A percentile compares a stretch with the other conserved stretches of the same genome.
These are phyloP conservation scores for Dynastes grantii DNA, from an alignment of 2,888 invertebrate species.

Conservation along the genomic window DNA sequence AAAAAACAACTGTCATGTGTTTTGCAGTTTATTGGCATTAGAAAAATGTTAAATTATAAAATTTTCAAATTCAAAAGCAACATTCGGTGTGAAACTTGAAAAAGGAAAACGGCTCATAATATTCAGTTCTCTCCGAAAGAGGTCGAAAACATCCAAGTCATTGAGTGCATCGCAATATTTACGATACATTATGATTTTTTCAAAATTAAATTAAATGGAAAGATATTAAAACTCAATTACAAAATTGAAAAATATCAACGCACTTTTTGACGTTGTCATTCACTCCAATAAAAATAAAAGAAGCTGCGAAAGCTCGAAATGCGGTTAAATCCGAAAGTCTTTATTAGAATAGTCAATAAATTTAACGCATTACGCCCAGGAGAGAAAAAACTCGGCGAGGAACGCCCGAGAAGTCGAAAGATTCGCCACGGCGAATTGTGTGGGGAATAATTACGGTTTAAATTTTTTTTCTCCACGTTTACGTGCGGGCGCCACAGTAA, in stretches of 20 bases:
- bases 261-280: background rate
- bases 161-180: too few relatives aligned
- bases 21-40: too few relatives aligned
- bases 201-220: too few relatives aligned
- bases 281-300: background rate
- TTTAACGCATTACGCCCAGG: slow-evolving; percentile 35
- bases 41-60: too few relatives aligned
- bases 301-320: background rate
- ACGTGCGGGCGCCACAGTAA: slow-evolving; percentile 6
- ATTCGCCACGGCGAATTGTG: background rate
- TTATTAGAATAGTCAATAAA: slow-evolving; percentile 44
- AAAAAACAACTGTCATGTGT: too few relatives aligned
- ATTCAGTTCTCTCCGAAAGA: too few relatives aligned
- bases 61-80: too few relatives aligned
- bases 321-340: slow-evolving; percentile 16
- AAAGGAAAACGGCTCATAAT: too few relatives aligned
- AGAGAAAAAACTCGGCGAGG: slow-evolving; percentile 9
- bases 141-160: too few relatives aligned
- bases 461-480: slow-evolving; percentile 24
- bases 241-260: background rate
- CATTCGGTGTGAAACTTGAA: too few relatives aligned
- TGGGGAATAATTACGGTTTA: slow-evolving; percentile 34
- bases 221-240: background rate
- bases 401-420: slow-evolving; percentile 29
- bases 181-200: too few relatives aligned